Evolutionary conservation across 2,797 vertebrate species (phyloP), one percentile per base, ranked within the genome.

Genomic region (Enteromius paludinosus): DNA sequence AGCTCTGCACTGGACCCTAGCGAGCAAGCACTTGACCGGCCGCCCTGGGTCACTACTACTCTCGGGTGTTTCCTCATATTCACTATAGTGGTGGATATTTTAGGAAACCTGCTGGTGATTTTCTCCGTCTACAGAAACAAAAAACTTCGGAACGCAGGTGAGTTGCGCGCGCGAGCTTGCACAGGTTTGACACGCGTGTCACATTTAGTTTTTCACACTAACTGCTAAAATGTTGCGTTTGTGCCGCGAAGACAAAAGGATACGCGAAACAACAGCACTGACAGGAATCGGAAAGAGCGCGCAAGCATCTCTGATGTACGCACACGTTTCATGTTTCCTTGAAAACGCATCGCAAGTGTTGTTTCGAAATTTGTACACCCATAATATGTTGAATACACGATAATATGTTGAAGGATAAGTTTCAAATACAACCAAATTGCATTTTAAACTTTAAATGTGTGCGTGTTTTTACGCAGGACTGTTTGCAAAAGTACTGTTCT

Each of bases 61-160:
- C 90, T 99, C 88, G 97, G 97, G 23, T 93, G 91, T 90, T 91
- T 97, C 87, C 96, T 99, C 88, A 96, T 98, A 94, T 96, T 98
- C 91, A 98, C 98, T 72, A 96, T 97, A 89, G 96, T 96, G 52
- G 96, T 98, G 70, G 97, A 98, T 93, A 90, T 98, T 86, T 89
- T 98, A 93, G 98, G 98, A 79, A 98, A 98, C 91, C 93, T 98
- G 11, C 83, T 98, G 93, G 97, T 99, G 86, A 97, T 98, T 91
- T 93, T 99, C 89, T 97, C 97, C 23, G 97, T 98, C 23, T 97
- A 94, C 80, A 94, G 96, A 65, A 98, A 98, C 92, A 98, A 96
- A 93, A 98, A 97, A 93, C 95, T 98, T 86, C 89, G 97, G 85
- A 98, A 98, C 90, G 95, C 97, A 92, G 98, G 97, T 98, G 95